Conservation (phyloP, 23 tunicate genomes). For the Trididemnum clinides region DNA sequence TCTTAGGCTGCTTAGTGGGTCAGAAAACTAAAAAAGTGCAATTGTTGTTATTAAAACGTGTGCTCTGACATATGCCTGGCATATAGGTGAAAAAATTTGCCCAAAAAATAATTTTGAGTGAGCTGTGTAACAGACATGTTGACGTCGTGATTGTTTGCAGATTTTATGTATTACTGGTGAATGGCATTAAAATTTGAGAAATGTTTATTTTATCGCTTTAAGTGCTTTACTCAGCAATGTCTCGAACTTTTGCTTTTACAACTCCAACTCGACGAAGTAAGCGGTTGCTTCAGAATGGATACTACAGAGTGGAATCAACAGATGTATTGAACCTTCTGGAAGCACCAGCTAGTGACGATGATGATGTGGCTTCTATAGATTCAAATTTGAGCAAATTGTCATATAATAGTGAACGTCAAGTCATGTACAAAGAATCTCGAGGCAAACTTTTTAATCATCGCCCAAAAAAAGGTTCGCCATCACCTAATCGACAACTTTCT, state of each 20-base stretch:
- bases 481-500: neutral
- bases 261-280: slow-evolving; percentile 63
- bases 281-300: slow-evolving; percentile 73
- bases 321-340: neutral
- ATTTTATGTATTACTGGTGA: too few relatives aligned
- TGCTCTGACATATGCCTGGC: too few relatives aligned
- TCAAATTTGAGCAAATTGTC: slow-evolving; percentile 42
- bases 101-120: too few relatives aligned
- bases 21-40: too few relatives aligned
- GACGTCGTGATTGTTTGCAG: too few relatives aligned
- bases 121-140: too few relatives aligned
- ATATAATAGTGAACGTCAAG: neutral
- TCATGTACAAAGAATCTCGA: slow-evolving; percentile 9
- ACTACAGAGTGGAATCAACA: slow-evolving; percentile 31
- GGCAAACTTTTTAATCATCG: neutral
- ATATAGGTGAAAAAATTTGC: too few relatives aligned
- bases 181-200: too few relatives aligned
- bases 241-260: slow-evolving; percentile 39
- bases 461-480: neutral
- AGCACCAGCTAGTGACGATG: slow-evolving; percentile 55
- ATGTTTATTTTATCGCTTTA: too few relatives aligned
- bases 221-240: slow-evolving; percentile 15
- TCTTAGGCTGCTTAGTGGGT: too few relatives aligned
- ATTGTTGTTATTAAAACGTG: too few relatives aligned
- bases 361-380: slow-evolving; percentile 60